phyloP scores from a whole-genome alignment of 1,140 invertebrate species.

The Marisa cornuarietis region DNA sequence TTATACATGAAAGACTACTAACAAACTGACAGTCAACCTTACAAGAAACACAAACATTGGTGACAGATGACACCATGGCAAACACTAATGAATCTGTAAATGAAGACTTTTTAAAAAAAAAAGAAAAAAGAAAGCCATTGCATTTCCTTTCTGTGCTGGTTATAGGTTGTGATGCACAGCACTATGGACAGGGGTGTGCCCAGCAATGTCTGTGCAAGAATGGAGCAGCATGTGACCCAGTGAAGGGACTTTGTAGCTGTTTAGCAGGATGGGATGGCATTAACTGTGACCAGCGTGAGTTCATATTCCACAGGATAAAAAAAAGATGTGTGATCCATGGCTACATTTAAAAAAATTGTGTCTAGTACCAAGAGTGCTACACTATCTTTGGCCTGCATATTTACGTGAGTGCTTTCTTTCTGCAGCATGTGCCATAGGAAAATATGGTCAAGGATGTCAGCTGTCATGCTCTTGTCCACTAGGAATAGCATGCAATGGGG shows the following conservation, averaged over 20 bases:
- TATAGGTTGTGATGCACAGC: constrained; percentile 76
- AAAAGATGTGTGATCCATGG: too few species aligned
- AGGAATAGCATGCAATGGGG: constrained; percentile 67
- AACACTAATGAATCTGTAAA: too few species aligned
- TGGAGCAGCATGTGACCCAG: constrained; percentile 79
- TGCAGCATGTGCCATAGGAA: constrained; percentile 41
- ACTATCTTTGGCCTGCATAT: not conserved
- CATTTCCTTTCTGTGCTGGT: constrained; percentile 3
- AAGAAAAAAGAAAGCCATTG: too few species aligned
- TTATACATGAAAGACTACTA: too few species aligned
- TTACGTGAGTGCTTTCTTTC: not conserved
- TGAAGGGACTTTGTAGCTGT: constrained; percentile 85
- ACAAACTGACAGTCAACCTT: too few species aligned
- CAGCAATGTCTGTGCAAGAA: constrained; percentile 79
- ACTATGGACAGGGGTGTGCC: constrained; percentile 80
- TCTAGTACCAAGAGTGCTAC: too few species aligned
- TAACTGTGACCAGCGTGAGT: constrained; percentile 63
- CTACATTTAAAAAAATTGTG: too few species aligned
- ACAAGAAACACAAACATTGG: too few species aligned
- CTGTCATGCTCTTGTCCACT: constrained; percentile 43
- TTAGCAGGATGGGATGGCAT: constrained; percentile 75
- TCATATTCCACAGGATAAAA: too few species aligned
- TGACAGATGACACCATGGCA: too few species aligned
- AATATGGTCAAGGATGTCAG: constrained; percentile 47
- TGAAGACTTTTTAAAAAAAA: too few species aligned